Evolutionary conservation across 2,888 invertebrate genomes (phyloP), one percentile per base, ranked within the genome.

Genomic region (Ischnura elegans): DNA sequence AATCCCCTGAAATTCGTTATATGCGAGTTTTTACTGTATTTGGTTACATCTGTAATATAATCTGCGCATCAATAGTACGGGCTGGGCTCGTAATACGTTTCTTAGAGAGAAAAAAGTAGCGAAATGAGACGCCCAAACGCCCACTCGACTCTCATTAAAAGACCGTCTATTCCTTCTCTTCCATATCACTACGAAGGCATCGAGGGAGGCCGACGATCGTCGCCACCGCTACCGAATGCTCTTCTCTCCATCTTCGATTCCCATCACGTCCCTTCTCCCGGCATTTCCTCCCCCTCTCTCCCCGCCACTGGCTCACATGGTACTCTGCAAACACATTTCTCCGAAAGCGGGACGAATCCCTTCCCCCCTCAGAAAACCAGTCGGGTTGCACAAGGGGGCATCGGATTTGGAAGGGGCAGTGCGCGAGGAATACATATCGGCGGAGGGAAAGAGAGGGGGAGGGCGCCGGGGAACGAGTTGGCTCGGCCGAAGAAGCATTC

Each of bases 271-370:
- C 4, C 5, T 36, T 36, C 36, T 0, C 4, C 61, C n/a, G 8
- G 8, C n/a, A 25, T 5, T 1, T 16, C 61, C 10, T 0, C n/a
- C n/a, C 61, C 61, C 61, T n/a, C 61, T 19, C 51, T 8, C 51
- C 51, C 61, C n/a, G 29, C 76, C 76, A 36, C 36, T 29, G 76
- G 76, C 76, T 61, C 61, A n/a, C 25, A 8, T 61, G 61, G 61
- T 76, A 76, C 76, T 36, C 76, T 76, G 76, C 76, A 76, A 76
- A 76, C 76, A 76, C 76, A 76, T 76, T 76, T 76, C 76, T 36
- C 76, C 76, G 76, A 76, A 76, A 76, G 25, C 29, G 76, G 76
- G 76, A 76, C 76, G 76, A 5, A 25, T 29, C 10, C 3, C 25
- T 10, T n/a, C 6, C 36, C 76, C 36, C 76, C n/a, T 29, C 8